Evolutionary conservation across 2,888 invertebrate species (phyloP).

Genomic region (Heteropelma amictum): DNA sequence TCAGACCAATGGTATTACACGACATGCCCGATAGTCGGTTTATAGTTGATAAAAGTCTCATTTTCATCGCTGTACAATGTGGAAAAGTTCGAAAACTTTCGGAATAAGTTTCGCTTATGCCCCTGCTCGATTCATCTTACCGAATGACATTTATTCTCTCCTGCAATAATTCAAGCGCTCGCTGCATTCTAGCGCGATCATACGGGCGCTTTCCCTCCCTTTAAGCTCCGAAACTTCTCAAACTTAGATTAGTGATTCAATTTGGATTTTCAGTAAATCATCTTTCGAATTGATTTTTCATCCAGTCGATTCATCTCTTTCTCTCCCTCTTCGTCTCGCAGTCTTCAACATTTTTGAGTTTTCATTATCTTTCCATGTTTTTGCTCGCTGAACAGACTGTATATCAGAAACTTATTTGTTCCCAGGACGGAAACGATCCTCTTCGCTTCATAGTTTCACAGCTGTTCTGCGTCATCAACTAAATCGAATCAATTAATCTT

Average conservation of each 20-base stretch:
- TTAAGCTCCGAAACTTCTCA: conserved; percentile 64
- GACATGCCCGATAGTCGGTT: conserved; percentile 31
- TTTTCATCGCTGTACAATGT: conserved; percentile 42
- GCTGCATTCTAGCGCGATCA: neutral
- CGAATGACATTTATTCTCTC: conserved; percentile 68
- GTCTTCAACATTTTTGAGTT: neutral
- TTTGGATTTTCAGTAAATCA: conserved; percentile 69
- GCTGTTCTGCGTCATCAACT: too few relatives aligned
- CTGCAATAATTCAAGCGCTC: conserved; percentile 63
- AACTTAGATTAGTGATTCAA: conserved; percentile 74
- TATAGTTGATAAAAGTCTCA: conserved; percentile 48
- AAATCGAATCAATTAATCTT: too few relatives aligned
- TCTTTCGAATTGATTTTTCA: conserved; percentile 68
- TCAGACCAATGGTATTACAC: conserved; percentile 23
- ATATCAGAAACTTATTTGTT: too few relatives aligned
- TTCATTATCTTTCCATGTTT: neutral
- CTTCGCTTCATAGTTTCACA: too few relatives aligned
- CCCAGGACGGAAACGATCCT: too few relatives aligned
- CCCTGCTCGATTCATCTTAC: conserved; percentile 10
- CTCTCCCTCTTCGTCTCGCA: too few relatives aligned
- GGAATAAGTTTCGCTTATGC: conserved; percentile 29
- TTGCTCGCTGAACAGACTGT: too few relatives aligned
- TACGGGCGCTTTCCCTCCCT: conserved; percentile 16
- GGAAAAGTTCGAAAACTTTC: conserved; percentile 59
- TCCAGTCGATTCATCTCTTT: conserved; percentile 54